These are phyloP conservation scores for Catonia carolina DNA, from an alignment of 2,888 invertebrate genomes.

Conservation along the genomic window DNA sequence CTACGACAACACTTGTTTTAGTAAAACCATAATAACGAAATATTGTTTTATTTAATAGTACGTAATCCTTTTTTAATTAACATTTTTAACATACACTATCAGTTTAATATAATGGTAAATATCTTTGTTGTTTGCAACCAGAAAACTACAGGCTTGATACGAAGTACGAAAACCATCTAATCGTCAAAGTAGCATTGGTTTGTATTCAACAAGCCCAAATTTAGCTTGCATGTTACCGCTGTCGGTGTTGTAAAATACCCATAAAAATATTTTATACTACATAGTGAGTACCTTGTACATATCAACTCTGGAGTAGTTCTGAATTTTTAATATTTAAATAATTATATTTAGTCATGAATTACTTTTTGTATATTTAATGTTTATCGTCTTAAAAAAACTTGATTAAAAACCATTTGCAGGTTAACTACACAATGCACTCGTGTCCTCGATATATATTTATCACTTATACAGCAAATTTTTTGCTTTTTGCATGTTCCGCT, in stretches of 20 bases:
- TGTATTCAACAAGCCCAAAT: slow-evolving; percentile 44
- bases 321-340: no score
- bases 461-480: slow-evolving; percentile 10
- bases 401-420: no score
- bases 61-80: no score
- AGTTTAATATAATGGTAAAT: background rate
- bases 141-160: slow-evolving; percentile 97
- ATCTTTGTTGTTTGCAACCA: slow-evolving; percentile 50
- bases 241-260: slow-evolving; percentile 1
- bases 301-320: background rate
- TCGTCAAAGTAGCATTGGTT: slow-evolving; percentile 94
- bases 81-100: no score
- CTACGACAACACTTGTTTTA: no score
- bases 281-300: background rate
- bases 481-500: background rate
- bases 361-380: no score
- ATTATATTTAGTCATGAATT: no score
- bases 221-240: slow-evolving; percentile 26
- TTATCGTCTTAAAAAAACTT: no score
- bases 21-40: no score
- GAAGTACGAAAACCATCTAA: slow-evolving; percentile 95
- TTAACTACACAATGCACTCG: background rate
- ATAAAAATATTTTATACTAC: background rate
- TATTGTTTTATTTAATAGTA: no score
- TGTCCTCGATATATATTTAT: background rate